phyloP scores from a whole-genome alignment of 2,888 invertebrate species.

The Agrochola circellaris region DNA sequence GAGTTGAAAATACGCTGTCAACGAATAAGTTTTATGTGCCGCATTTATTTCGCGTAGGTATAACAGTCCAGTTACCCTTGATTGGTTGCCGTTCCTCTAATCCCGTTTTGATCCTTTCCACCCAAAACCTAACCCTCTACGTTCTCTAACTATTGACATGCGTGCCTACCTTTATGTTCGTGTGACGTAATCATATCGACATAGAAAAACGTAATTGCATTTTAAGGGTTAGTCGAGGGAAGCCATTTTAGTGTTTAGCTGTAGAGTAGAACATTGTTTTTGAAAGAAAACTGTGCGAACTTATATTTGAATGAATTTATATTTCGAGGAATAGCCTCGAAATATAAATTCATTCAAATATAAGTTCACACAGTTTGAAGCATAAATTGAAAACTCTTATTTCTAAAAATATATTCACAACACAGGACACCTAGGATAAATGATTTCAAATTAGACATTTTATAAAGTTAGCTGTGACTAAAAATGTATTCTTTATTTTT shows the following conservation, averaged over 20 bases:
- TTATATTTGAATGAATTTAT: no score
- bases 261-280: background rate
- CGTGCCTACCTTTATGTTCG: conserved; percentile 84
- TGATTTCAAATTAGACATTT: background rate
- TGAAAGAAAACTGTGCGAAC: no score
- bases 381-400: background rate
- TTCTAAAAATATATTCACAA: background rate
- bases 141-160: conserved; percentile 90
- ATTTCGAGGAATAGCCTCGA: no score
- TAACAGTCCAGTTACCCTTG: conserved; percentile 92
- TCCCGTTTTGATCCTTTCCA: conserved; percentile 93
- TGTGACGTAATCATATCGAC: conserved; percentile 73
- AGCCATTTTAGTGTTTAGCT: background rate
- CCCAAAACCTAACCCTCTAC: conserved; percentile 91
- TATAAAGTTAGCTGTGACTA: background rate
- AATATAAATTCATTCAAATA: background rate
- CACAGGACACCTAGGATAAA: no score
- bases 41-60: conserved; percentile 91
- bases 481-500: background rate
- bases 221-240: conserved; percentile 34
- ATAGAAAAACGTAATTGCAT: conserved; percentile 61
- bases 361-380: background rate
- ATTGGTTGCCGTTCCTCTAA: conserved; percentile 93
- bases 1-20: conserved; percentile 68
- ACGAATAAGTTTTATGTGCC: conserved; percentile 88